These are phyloP conservation scores for Chaetorhynchus papuensis DNA, from an alignment of 2,113 vertebrate genomes.

Conservation along the genomic window DNA sequence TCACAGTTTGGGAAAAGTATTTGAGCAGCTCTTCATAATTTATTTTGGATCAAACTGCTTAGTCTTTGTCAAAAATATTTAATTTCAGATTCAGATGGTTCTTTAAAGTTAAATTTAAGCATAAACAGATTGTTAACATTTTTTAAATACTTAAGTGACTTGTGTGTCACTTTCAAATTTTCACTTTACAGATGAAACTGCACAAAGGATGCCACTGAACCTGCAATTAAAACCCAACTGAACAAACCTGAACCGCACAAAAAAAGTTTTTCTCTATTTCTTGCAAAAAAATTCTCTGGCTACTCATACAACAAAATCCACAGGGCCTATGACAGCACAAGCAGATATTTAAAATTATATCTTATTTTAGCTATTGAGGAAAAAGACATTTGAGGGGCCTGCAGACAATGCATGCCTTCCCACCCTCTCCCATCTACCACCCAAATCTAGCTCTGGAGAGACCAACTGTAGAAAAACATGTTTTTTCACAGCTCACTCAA, in stretches of 20 bases:
- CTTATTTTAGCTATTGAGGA: background rate
- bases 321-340: rapidly evolving
- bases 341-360: background rate
- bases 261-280: background rate
- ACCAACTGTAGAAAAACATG: background rate
- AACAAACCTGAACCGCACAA: background rate
- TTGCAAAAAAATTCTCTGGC: background rate
- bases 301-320: background rate
- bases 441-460: background rate
- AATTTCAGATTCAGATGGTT: background rate
- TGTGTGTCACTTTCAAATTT: background rate
- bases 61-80: background rate
- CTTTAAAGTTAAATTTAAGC: background rate
- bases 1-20: background rate
- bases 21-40: background rate
- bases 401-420: rapidly evolving
- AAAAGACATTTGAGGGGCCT: background rate
- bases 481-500: background rate
- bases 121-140: background rate
- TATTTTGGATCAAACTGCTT: background rate
- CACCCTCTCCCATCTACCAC: background rate
- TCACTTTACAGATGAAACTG: background rate
- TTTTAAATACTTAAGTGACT: background rate
- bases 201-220: background rate
- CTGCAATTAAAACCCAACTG: background rate